Evolutionary conservation across 2,113 vertebrate species (phyloP).

Genomic region (Salvelinus sp.): DNA sequence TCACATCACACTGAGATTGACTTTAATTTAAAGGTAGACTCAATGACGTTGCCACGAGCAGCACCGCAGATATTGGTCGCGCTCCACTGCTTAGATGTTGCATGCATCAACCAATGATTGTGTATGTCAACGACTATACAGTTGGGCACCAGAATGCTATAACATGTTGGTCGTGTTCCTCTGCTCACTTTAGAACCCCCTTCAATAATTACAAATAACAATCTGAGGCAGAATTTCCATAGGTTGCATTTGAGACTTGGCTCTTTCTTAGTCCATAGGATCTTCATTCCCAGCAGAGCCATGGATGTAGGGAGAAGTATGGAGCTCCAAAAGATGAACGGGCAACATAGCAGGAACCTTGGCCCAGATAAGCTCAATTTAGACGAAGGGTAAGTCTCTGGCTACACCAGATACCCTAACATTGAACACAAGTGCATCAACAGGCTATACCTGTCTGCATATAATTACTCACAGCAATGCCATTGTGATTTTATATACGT

Average conservation of each 20-base stretch:
- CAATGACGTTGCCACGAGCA: no score
- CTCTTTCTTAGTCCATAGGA: neutral
- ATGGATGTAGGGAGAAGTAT: slow-evolving; percentile 40
- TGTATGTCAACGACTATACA: no score
- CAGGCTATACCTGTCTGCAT: neutral
- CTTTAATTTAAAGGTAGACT: no score
- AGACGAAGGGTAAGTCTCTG: slow-evolving; percentile 59
- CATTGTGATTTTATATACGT: neutral
- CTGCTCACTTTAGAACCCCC: no score
- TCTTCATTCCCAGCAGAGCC: neutral
- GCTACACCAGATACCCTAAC: neutral
- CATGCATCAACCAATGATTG: no score
- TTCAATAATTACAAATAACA: no score
- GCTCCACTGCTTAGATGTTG: no score
- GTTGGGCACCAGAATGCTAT: no score
- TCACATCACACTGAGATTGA: no score
- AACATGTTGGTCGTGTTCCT: no score
- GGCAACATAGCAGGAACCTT: slow-evolving; percentile 52
- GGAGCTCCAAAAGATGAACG: slow-evolving; percentile 75
- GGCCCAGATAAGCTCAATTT: slow-evolving; percentile 18
- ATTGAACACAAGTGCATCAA: neutral
- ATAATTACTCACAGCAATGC: neutral
- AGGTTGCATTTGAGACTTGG: neutral
- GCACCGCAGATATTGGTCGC: no score
- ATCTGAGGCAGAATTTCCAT: neutral